A percentile compares a stretch with the other conserved stretches of the same genome.
phyloP scores from a whole-genome alignment of 2,113 vertebrate species.

The Poeciliopsis retropinna region DNA sequence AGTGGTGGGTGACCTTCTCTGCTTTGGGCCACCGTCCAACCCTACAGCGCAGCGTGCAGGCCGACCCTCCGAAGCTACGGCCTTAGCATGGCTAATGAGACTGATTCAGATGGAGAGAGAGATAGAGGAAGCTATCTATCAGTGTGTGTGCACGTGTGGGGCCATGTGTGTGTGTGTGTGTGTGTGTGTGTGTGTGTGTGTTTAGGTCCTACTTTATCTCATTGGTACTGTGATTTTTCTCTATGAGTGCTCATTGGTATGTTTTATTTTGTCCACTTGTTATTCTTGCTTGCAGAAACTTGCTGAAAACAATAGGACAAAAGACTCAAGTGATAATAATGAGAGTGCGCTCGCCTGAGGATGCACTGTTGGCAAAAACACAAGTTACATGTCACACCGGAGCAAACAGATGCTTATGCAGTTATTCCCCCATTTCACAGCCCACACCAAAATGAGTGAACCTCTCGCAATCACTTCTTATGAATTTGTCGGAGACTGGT shows the following conservation, averaged over 20 bases:
- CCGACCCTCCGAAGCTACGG: slow-evolving; percentile 50
- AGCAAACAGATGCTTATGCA: slow-evolving; percentile 24
- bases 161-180: neutral
- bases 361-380: slow-evolving; percentile 34
- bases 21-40: slow-evolving; percentile 62
- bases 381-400: slow-evolving; percentile 52
- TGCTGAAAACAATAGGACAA: slow-evolving; percentile 34
- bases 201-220: slow-evolving; percentile 43
- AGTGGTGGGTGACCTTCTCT: slow-evolving; percentile 68
- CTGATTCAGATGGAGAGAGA: slow-evolving; percentile 55
- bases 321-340: slow-evolving; percentile 48
- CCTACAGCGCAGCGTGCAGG: slow-evolving; percentile 58
- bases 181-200: slow-evolving; percentile 4
- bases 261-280: slow-evolving; percentile 25
- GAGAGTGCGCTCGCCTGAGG: slow-evolving; percentile 17
- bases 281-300: slow-evolving; percentile 44
- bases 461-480: slow-evolving; percentile 13
- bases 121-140: slow-evolving; percentile 44
- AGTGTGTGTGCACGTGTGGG: neutral
- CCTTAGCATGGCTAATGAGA: slow-evolving; percentile 71
- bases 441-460: neutral
- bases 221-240: slow-evolving; percentile 16
- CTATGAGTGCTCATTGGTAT: slow-evolving; percentile 18
- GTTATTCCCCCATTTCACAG: slow-evolving; percentile 18
- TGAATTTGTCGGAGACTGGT: slow-evolving; percentile 52